Conservation (phyloP, 2,113 vertebrate genomes). For the Perccottus glenii region DNA sequence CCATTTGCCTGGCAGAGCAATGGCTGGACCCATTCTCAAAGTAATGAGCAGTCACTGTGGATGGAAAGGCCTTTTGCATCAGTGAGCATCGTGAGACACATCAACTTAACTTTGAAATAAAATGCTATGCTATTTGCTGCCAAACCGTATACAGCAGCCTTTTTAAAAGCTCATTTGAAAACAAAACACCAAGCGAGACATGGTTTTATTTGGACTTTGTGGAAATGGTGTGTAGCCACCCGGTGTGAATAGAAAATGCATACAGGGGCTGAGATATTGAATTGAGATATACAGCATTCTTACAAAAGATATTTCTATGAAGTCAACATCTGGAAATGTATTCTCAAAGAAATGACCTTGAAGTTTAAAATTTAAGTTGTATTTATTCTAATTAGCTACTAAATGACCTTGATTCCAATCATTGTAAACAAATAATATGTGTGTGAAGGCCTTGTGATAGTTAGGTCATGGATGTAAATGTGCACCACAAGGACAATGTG, state of each 20-base stretch:
- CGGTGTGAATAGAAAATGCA: constrained; percentile 25
- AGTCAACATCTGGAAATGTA: too few species aligned
- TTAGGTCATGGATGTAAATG: too few species aligned
- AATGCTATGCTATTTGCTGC: constrained; percentile 21
- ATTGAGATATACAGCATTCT: constrained; percentile 12
- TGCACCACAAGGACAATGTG: not conserved
- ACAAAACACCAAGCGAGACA: constrained; percentile 27
- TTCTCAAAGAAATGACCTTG: too few species aligned
- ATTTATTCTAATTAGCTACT: too few species aligned
- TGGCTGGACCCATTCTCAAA: constrained; percentile 62
- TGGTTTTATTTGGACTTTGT: constrained; percentile 14
- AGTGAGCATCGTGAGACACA: constrained; percentile 58
- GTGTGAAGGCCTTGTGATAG: too few species aligned
- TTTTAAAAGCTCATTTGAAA: constrained; percentile 35
- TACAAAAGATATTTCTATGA: too few species aligned
- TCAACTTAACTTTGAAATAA: constrained; percentile 53
- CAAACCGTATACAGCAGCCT: constrained; percentile 25
- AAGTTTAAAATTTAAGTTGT: too few species aligned
- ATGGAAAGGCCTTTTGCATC: constrained; percentile 56
- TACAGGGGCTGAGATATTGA: constrained; percentile 17
- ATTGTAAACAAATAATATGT: too few species aligned
- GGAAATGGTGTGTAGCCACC: not conserved
- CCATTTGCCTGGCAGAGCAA: constrained; percentile 38
- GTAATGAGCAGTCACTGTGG: constrained; percentile 66
- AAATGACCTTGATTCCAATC: too few species aligned